Evolutionary conservation across 2,797 vertebrate genomes (phyloP).

Genomic region (Hippocampus kuda): DNA sequence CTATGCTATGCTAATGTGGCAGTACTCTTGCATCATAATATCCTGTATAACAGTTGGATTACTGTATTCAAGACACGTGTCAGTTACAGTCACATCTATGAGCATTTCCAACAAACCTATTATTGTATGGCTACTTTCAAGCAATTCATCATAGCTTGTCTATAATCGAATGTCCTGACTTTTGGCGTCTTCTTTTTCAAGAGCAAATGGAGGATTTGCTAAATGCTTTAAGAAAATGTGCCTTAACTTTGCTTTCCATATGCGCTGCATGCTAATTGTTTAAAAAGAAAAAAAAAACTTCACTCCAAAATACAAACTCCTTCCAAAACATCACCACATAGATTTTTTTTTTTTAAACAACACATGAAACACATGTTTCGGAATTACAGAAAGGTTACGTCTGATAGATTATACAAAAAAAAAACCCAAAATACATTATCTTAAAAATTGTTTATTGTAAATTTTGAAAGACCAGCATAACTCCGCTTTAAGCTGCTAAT

Average conservation of each 20-base stretch:
- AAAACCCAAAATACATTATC: background rate
- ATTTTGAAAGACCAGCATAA: background rate
- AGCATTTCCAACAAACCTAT: background rate
- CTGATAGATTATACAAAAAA: background rate
- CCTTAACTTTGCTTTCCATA: background rate
- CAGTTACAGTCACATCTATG: too few relatives aligned
- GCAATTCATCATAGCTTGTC: background rate
- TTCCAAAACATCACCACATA: background rate
- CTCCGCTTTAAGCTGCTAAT: slow-evolving; percentile 1
- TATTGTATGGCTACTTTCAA: background rate
- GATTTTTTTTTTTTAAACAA: background rate
- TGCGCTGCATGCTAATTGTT: background rate
- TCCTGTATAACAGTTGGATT: background rate
- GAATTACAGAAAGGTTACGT: background rate
- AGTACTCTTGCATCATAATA: background rate
- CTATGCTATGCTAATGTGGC: background rate
- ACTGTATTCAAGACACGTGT: too few relatives aligned
- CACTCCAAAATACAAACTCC: background rate
- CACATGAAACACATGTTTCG: background rate
- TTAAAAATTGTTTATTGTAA: background rate
- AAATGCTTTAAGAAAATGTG: background rate
- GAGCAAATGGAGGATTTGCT: background rate
- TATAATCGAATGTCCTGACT: background rate
- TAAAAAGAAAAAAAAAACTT: background rate
- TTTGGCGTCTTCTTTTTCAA: background rate